A percentile compares a stretch with the other conserved stretches of the same genome.
phyloP scores from a whole-genome alignment of 2,888 invertebrate species.

The Stenurella melanura region DNA sequence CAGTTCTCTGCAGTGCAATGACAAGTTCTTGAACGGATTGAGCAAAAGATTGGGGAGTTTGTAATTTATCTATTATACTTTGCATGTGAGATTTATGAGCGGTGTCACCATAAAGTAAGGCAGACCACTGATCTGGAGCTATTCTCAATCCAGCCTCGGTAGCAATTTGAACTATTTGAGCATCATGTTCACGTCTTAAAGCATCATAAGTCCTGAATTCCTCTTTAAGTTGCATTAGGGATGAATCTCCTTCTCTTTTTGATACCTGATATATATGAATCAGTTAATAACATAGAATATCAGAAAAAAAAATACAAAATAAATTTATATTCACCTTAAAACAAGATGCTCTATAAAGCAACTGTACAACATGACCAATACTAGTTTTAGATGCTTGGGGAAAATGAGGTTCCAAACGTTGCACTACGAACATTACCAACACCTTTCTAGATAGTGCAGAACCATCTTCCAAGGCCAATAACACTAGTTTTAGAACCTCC shows the following conservation, averaged over 20 bases:
- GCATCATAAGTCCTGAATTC: slow-evolving; percentile 97
- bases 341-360: slow-evolving; percentile 97
- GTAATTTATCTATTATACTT: slow-evolving; percentile 91
- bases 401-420: slow-evolving; percentile 95
- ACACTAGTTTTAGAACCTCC: slow-evolving; percentile 95
- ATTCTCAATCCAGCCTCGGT: slow-evolving; percentile 97
- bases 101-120: slow-evolving; percentile 95
- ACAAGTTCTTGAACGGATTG: slow-evolving; percentile 93
- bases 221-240: slow-evolving; percentile 97
- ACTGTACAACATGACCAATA: slow-evolving; percentile 98
- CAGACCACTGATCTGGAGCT: slow-evolving; percentile 99
- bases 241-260: slow-evolving; percentile 97
- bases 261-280: slow-evolving; percentile 80
- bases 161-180: slow-evolving; percentile 98
- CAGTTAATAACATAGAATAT: neutral
- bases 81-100: slow-evolving; percentile 99
- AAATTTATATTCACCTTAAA: slow-evolving; percentile 85
- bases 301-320: neutral
- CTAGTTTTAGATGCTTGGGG: slow-evolving; percentile 98
- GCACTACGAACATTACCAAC: slow-evolving; percentile 98
- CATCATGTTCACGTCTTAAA: slow-evolving; percentile 95
- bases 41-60: slow-evolving; percentile 94
- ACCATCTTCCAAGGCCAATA: slow-evolving; percentile 95
- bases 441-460: slow-evolving; percentile 95
- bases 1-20: slow-evolving; percentile 91